Percentiles rank a stretch among this genome's conserved stretches.
Conservation (phyloP, 2,113 vertebrate species). For the Scytalopus superciliaris region DNA sequence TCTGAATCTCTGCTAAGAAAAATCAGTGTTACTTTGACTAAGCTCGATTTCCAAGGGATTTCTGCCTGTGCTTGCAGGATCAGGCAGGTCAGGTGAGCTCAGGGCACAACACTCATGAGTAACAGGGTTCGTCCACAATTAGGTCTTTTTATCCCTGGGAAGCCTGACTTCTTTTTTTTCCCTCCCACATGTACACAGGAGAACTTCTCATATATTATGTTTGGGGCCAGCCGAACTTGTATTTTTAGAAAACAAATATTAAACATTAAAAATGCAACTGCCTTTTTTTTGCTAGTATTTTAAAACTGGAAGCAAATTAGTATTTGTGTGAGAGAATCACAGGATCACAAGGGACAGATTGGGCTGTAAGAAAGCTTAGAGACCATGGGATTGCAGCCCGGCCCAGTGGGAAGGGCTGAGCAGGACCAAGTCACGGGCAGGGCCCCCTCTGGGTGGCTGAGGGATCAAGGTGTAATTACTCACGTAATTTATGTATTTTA, state of each 20-base stretch:
- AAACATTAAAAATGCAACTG: background rate
- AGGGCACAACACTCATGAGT: background rate
- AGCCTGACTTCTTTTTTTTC: background rate
- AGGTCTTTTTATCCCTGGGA: background rate
- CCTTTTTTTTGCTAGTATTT: background rate
- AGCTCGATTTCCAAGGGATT: background rate
- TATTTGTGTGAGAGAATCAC: too few relatives aligned
- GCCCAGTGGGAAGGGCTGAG: too few relatives aligned
- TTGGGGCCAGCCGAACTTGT: accelerated
- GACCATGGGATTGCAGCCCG: too few relatives aligned
- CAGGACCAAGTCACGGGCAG: too few relatives aligned
- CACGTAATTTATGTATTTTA: too few relatives aligned
- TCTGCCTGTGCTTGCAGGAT: background rate
- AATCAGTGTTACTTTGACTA: background rate
- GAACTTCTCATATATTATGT: accelerated
- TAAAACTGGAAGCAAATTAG: background rate
- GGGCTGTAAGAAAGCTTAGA: too few relatives aligned
- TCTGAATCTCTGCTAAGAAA: background rate
- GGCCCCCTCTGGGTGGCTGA: too few relatives aligned
- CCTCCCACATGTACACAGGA: accelerated
- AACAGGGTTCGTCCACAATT: background rate
- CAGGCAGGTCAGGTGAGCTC: background rate
- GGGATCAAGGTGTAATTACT: too few relatives aligned
- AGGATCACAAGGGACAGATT: too few relatives aligned
- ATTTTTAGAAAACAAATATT: background rate